Conservation (phyloP, 2,797 vertebrate species). For the Silurus aristotelis region DNA sequence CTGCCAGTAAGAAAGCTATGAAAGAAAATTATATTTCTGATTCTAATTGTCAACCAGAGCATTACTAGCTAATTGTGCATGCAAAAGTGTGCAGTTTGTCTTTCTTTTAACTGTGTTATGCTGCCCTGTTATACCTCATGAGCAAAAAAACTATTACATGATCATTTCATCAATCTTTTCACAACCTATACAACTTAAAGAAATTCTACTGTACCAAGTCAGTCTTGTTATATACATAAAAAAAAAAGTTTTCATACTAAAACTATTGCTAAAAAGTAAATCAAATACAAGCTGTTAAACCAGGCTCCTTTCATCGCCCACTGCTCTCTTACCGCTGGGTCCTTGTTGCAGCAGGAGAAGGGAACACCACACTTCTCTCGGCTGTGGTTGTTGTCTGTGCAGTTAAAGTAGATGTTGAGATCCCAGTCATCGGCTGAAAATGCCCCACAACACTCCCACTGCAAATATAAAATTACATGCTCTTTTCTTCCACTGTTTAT, state of each 20-base stretch:
- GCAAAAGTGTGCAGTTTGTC: background rate
- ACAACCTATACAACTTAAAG: background rate
- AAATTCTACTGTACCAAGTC: background rate
- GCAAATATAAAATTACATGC: conserved; percentile 40
- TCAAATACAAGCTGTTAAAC: background rate
- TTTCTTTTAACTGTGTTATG: background rate
- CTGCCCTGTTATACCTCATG: background rate
- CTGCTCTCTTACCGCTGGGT: conserved; percentile 84
- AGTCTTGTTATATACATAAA: background rate
- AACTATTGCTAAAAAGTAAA: background rate
- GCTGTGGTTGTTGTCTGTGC: conserved; percentile 94
- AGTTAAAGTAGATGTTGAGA: conserved; percentile 99
- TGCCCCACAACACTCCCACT: conserved; percentile 99
- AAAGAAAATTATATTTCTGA: background rate
- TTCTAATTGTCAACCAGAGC: background rate
- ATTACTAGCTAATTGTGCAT: background rate
- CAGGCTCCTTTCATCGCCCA: background rate
- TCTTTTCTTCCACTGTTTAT: background rate
- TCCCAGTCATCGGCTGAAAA: conserved; percentile 98
- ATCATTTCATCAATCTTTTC: too few relatives aligned
- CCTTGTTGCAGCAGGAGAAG: conserved; percentile 98
- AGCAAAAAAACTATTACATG: too few relatives aligned
- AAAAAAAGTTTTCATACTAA: background rate
- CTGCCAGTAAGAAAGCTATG: too few relatives aligned
- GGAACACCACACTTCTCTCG: conserved; percentile 96